These are phyloP conservation scores for Pterostichus niger DNA, from an alignment of 2,888 invertebrate genomes.

Conservation along the genomic window DNA sequence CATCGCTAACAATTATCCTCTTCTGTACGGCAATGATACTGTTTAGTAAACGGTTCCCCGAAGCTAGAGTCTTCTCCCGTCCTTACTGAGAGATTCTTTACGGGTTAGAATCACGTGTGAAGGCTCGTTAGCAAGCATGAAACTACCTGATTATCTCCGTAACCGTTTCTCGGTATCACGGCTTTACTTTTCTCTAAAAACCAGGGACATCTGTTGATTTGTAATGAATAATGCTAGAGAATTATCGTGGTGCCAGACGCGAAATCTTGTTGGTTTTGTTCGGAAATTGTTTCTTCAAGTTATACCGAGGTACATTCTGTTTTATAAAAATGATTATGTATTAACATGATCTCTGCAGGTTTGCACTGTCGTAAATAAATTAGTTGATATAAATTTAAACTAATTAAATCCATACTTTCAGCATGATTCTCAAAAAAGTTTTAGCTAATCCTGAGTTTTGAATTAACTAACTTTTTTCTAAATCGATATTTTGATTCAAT, in stretches of 20 bases:
- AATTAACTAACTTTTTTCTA: too few relatives aligned
- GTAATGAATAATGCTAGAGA: slow-evolving; percentile 54
- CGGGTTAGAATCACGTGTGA: slow-evolving; percentile 45
- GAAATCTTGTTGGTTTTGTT: slow-evolving; percentile 1
- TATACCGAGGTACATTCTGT: background rate
- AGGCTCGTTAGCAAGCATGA: slow-evolving; percentile 61
- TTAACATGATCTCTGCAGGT: too few relatives aligned
- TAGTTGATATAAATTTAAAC: too few relatives aligned
- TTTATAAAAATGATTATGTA: too few relatives aligned
- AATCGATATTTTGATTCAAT: too few relatives aligned
- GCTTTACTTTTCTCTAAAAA: slow-evolving; percentile 52
- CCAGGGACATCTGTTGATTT: slow-evolving; percentile 63
- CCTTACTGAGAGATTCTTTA: slow-evolving; percentile 38
- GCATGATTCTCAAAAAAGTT: too few relatives aligned
- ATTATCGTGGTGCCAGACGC: slow-evolving; percentile 27
- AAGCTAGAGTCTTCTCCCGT: slow-evolving; percentile 23
- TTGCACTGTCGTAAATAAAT: too few relatives aligned
- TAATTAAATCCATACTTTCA: too few relatives aligned
- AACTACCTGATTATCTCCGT: slow-evolving; percentile 61
- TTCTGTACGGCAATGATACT: slow-evolving; percentile 63
- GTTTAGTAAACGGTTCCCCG: slow-evolving; percentile 61
- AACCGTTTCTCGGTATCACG: slow-evolving; percentile 63
- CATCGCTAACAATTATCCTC: slow-evolving; percentile 61
- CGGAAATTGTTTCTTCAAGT: background rate
- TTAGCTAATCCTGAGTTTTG: too few relatives aligned